These are phyloP conservation scores for Nylanderia fulva DNA, from an alignment of 1,140 invertebrate genomes.

Conservation along the genomic window DNA sequence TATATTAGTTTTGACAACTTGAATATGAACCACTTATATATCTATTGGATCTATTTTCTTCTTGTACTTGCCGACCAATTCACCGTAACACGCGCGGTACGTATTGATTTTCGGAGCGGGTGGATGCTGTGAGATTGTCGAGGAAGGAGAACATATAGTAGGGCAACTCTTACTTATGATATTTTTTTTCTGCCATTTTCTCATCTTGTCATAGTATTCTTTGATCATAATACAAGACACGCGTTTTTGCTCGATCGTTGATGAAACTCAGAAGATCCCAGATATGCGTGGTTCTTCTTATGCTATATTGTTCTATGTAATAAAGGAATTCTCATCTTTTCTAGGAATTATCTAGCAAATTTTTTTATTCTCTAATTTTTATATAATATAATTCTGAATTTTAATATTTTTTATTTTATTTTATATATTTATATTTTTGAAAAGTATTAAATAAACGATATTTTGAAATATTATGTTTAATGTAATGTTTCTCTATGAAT, in stretches of 20 bases:
- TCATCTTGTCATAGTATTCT: conserved; percentile 29
- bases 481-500: no score
- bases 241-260: neutral
- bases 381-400: no score
- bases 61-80: conserved; percentile 66
- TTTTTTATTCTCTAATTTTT: neutral
- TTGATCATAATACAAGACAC: conserved; percentile 38
- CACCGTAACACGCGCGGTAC: conserved; percentile 70
- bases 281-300: neutral
- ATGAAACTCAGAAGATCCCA: conserved; percentile 1
- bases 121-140: conserved; percentile 71
- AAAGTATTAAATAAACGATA: no score
- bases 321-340: neutral
- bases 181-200: conserved; percentile 19
- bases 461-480: no score
- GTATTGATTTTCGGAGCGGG: conserved; percentile 76
- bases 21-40: neutral
- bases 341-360: neutral
- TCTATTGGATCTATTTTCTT: conserved; percentile 44
- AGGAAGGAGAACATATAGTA: neutral
- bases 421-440: no score
- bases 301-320: neutral
- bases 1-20: neutral
- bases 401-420: no score
- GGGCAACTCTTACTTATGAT: neutral